Evolutionary conservation across 2,113 vertebrate genomes (phyloP).

Genomic region (Puntigrus tetrazona): DNA sequence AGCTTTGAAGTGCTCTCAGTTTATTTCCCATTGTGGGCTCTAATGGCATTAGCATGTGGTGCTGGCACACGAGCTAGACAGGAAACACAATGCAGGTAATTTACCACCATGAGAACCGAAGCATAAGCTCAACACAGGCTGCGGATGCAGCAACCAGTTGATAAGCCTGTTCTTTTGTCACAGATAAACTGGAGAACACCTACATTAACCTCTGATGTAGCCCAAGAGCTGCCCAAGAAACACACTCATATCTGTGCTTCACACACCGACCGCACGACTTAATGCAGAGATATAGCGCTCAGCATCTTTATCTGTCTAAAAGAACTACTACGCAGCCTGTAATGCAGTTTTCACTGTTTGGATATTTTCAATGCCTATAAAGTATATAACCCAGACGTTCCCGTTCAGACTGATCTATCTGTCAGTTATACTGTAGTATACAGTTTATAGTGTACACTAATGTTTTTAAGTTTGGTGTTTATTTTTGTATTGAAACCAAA

Average conservation of each 20-base stretch:
- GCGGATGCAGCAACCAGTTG: constrained; percentile 29
- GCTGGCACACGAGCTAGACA: constrained; percentile 11
- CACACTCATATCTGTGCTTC: constrained; percentile 27
- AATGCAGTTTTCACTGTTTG: neutral
- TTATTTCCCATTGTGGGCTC: constrained; percentile 23
- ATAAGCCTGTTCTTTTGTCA: constrained; percentile 38
- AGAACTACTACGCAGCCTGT: neutral
- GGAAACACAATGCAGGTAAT: constrained; percentile 35
- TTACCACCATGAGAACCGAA: constrained; percentile 28
- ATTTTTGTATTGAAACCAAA: neutral
- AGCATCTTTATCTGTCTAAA: constrained; percentile 18
- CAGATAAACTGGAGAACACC: constrained; percentile 36
- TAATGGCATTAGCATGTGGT: constrained; percentile 38
- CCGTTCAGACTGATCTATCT: neutral
- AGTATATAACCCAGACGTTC: neutral
- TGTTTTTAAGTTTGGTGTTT: neutral
- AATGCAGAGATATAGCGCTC: neutral
- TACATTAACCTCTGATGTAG: constrained; percentile 42
- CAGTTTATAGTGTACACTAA: neutral
- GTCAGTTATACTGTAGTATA: neutral
- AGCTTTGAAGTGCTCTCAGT: neutral
- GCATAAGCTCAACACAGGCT: neutral
- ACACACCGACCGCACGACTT: neutral
- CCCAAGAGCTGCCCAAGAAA: neutral
- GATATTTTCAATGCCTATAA: neutral